Evolutionary conservation across 2,888 invertebrate species (phyloP).

Genomic region (Encarsia formosa): DNA sequence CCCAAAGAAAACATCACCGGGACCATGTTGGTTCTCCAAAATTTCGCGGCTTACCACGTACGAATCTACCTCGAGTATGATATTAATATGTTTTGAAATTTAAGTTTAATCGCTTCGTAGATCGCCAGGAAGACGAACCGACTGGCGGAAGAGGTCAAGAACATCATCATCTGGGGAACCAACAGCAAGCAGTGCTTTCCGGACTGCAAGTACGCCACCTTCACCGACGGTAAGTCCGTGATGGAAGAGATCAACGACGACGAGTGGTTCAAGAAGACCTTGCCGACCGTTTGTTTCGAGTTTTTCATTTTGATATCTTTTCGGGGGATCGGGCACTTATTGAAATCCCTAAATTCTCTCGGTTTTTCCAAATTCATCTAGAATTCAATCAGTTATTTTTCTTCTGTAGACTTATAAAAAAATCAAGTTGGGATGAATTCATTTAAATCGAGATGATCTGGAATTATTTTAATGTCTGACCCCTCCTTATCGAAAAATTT

Average conservation of each 20-base stretch:
- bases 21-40: conserved; percentile 22
- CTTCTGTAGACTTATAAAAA: no score
- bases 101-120: conserved; percentile 14
- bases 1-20: conserved; percentile 30
- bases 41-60: conserved; percentile 24
- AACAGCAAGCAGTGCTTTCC: conserved; percentile 24
- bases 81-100: background rate
- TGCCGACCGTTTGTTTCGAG: conserved; percentile 23
- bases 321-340: no score
- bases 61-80: background rate
- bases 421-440: no score
- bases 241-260: conserved; percentile 8
- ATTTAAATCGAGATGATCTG: no score
- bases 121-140: conserved; percentile 24
- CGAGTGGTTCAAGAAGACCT: conserved; percentile 24
- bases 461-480: no score
- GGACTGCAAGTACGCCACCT: conserved; percentile 27
- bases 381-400: background rate
- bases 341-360: no score
- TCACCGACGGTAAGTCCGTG: conserved; percentile 13
- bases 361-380: no score
- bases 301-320: no score
- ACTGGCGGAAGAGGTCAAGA: conserved; percentile 27
- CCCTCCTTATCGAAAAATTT: no score
- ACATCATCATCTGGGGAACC: conserved; percentile 33